These are phyloP conservation scores for Brachionus sp. DNA, from an alignment of 1,140 invertebrate species.

Conservation along the genomic window DNA sequence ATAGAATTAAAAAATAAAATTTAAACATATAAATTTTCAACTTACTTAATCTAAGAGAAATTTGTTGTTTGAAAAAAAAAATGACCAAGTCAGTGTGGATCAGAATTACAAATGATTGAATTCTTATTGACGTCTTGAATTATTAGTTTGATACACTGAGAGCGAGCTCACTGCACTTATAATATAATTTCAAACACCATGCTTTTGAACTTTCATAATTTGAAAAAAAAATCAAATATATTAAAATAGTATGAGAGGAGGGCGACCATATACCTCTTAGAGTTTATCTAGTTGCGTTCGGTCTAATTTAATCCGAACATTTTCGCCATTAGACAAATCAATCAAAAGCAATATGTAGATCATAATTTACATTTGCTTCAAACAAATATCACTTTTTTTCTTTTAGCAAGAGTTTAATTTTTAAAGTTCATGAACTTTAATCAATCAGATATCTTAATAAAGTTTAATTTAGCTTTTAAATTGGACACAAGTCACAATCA, in stretches of 20 bases:
- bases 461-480: not conserved
- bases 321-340: not conserved
- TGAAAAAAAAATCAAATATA: not conserved
- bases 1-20: too few relatives aligned
- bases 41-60: too few relatives aligned
- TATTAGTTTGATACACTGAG: not conserved
- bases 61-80: too few relatives aligned
- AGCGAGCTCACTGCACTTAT: not conserved
- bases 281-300: not conserved
- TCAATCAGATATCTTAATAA: not conserved
- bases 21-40: too few relatives aligned
- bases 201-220: slow-evolving; percentile 9
- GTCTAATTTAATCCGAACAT: not conserved
- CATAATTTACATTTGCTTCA: not conserved
- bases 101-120: too few relatives aligned
- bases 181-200: not conserved
- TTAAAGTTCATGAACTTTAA: not conserved
- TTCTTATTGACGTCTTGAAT: not conserved
- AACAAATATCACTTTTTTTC: not conserved
- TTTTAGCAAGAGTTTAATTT: not conserved
- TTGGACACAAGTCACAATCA: not conserved
- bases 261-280: not conserved
- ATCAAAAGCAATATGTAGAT: not conserved
- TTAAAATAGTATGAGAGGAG: not conserved
- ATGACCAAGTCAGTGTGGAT: too few relatives aligned